phyloP scores from a whole-genome alignment of 2,888 invertebrate genomes.

The Halictus quadricinctus region DNA sequence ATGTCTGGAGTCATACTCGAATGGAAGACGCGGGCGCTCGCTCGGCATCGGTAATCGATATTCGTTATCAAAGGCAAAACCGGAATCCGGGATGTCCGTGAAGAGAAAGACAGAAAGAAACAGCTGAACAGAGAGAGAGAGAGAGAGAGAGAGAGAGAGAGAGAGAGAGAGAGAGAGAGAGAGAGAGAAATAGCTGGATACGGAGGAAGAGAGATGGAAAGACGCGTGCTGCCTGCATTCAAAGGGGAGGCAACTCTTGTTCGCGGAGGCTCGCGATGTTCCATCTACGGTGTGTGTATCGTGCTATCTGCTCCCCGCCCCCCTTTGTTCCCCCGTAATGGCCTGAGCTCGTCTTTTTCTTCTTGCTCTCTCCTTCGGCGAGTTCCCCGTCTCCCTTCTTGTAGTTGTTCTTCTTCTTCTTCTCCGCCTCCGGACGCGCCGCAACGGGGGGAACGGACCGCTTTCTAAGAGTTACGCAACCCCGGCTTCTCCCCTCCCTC shows the following conservation, averaged over 20 bases:
- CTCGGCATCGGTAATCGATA: slow-evolving; percentile 68
- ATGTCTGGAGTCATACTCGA: slow-evolving; percentile 65
- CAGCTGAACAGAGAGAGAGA: not conserved
- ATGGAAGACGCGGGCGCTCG: slow-evolving; percentile 51
- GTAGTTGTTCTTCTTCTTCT: slow-evolving; percentile 24
- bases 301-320: slow-evolving; percentile 48
- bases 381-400: not conserved
- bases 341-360: slow-evolving; percentile 21
- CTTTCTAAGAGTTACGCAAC: slow-evolving; percentile 80
- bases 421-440: slow-evolving; percentile 22
- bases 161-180: slow-evolving; percentile 12
- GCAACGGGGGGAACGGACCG: slow-evolving; percentile 59
- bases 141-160: not conserved
- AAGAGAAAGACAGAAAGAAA: too few species aligned
- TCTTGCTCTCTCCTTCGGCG: slow-evolving; percentile 31
- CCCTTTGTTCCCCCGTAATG: slow-evolving; percentile 33
- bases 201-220: not conserved
- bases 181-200: slow-evolving; percentile 34
- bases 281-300: slow-evolving; percentile 53
- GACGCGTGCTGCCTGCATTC: slow-evolving; percentile 41
- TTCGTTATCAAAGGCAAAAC: slow-evolving; percentile 70
- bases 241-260: slow-evolving; percentile 67
- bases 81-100: slow-evolving; percentile 61
- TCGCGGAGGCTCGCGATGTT: slow-evolving; percentile 55
- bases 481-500: slow-evolving; percentile 31